phyloP scores from a whole-genome alignment of 2,888 invertebrate genomes.

The Microplitis manilae region DNA sequence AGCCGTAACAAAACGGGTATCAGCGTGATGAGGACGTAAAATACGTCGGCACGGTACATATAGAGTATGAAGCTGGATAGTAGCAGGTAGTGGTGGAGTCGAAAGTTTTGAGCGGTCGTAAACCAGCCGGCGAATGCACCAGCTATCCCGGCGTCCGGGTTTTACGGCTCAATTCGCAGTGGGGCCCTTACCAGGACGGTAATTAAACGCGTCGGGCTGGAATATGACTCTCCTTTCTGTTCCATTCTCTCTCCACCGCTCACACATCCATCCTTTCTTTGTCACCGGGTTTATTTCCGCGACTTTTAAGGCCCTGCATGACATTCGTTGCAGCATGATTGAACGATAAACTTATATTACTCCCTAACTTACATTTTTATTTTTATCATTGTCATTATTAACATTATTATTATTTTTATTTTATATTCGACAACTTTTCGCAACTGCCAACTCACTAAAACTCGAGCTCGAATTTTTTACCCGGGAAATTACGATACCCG shows the following conservation, averaged over 20 bases:
- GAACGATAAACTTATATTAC: slow-evolving; percentile 42
- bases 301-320: slow-evolving; percentile 30
- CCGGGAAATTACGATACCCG: neutral
- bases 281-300: slow-evolving; percentile 43
- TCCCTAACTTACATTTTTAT: neutral
- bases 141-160: slow-evolving; percentile 52
- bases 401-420: slow-evolving; percentile 3
- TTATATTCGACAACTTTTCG: slow-evolving; percentile 4
- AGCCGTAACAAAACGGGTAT: neutral
- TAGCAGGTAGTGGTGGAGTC: slow-evolving; percentile 36
- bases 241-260: neutral
- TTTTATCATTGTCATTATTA: slow-evolving; percentile 8
- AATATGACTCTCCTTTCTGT: slow-evolving; percentile 42
- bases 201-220: slow-evolving; percentile 66
- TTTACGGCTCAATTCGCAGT: slow-evolving; percentile 69
- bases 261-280: slow-evolving; percentile 33
- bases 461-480: too few relatives aligned
- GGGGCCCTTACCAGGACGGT: slow-evolving; percentile 65
- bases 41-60: neutral
- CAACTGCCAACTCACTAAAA: neutral
- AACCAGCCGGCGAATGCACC: slow-evolving; percentile 51
- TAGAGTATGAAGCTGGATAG: slow-evolving; percentile 27
- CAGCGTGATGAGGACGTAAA: slow-evolving; percentile 9
- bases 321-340: slow-evolving; percentile 37
- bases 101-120: slow-evolving; percentile 60